These are phyloP conservation scores for Drosophila borealis DNA, from an alignment of 2,888 invertebrate genomes.

Conservation along the genomic window DNA sequence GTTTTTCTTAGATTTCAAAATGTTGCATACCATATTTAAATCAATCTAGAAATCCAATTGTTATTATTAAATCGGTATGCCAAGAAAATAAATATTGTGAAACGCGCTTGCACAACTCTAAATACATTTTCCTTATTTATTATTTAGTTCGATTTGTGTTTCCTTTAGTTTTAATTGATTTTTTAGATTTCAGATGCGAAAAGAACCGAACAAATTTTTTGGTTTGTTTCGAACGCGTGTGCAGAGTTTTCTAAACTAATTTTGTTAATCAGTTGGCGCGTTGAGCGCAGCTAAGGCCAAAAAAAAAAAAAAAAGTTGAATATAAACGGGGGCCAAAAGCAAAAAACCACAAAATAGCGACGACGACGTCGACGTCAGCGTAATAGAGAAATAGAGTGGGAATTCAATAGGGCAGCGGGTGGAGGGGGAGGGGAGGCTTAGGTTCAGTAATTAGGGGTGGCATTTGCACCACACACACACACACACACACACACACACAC, in stretches of 20 bases:
- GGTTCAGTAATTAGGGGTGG: constrained; percentile 67
- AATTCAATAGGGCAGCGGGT: constrained; percentile 1
- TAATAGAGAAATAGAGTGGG: constrained; percentile 73
- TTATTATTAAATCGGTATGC: background rate
- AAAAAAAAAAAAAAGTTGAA: constrained; percentile 31
- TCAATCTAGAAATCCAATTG: background rate
- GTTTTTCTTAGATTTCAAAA: background rate
- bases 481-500: constrained; percentile 3
- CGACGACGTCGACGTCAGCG: constrained; percentile 71
- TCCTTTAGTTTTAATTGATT: constrained; percentile 28
- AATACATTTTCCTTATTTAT: constrained; percentile 21
- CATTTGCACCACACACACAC: constrained; percentile 28
- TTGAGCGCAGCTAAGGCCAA: constrained; percentile 66
- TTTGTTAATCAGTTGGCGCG: constrained; percentile 79
- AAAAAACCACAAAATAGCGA: constrained; percentile 54
- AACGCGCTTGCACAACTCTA: constrained; percentile 28
- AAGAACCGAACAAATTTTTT: constrained; percentile 76
- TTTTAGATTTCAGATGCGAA: constrained; percentile 53
- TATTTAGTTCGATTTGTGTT: background rate
- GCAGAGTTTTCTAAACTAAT: constrained; percentile 84
- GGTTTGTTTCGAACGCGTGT: constrained; percentile 81
- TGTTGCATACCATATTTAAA: constrained; percentile 1
- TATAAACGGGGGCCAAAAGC: constrained; percentile 12
- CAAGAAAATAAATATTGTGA: background rate
- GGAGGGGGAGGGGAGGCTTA: constrained; percentile 21